Conservation (phyloP, 2,888 invertebrate genomes). For the Anodontia alba region DNA sequence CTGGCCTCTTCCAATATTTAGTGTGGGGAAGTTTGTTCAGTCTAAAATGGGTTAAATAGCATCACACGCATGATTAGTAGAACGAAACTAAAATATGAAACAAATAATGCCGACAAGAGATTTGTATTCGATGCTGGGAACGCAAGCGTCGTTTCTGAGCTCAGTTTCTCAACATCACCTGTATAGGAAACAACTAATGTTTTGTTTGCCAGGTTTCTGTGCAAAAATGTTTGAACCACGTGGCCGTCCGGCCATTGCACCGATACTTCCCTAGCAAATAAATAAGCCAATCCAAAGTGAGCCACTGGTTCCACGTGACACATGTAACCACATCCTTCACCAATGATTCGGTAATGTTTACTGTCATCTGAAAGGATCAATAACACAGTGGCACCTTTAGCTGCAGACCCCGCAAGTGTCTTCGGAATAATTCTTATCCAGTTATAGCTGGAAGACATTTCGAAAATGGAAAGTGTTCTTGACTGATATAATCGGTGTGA, state of each 20-base stretch:
- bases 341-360: slow-evolving; percentile 66
- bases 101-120: no score
- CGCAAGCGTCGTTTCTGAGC: neutral
- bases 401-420: slow-evolving; percentile 77
- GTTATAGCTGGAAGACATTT: slow-evolving; percentile 37
- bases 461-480: slow-evolving; percentile 36
- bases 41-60: no score
- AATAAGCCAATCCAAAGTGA: slow-evolving; percentile 76
- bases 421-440: slow-evolving; percentile 76
- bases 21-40: no score
- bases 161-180: slow-evolving; percentile 33
- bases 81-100: no score
- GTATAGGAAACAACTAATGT: slow-evolving; percentile 40
- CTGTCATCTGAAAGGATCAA: slow-evolving; percentile 59
- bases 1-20: no score
- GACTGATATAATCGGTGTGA: slow-evolving; percentile 65
- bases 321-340: slow-evolving; percentile 78
- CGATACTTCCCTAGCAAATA: slow-evolving; percentile 34
- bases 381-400: slow-evolving; percentile 76
- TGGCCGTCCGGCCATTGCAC: slow-evolving; percentile 72
- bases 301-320: slow-evolving; percentile 80
- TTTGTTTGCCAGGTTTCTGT: slow-evolving; percentile 22
- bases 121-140: no score
- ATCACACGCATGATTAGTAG: no score
- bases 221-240: slow-evolving; percentile 29